Conservation (phyloP, 2,797 vertebrate genomes). For the Galaxias olidus region DNA sequence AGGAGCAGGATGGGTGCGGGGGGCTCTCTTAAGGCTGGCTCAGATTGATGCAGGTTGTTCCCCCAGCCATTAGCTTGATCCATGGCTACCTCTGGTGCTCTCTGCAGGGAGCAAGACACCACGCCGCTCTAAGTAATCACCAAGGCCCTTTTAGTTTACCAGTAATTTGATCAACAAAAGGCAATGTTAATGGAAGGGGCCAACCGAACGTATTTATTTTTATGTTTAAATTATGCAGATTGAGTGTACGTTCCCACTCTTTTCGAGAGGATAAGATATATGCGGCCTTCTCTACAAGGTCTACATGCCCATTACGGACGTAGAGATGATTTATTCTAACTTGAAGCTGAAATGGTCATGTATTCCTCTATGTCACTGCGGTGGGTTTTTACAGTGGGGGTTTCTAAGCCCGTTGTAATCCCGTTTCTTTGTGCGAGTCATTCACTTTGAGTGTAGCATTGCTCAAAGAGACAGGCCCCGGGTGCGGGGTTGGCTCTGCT, state of each 20-base stretch:
- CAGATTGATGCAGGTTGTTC: constrained; percentile 9
- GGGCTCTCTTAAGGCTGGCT: neutral
- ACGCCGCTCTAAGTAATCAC: constrained; percentile 35
- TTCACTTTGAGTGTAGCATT: constrained; percentile 39
- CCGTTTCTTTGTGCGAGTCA: constrained; percentile 34
- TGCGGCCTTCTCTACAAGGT: constrained; percentile 33
- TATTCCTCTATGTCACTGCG: constrained; percentile 42
- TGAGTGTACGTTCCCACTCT: constrained; percentile 16
- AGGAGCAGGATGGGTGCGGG: neutral
- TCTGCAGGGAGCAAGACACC: constrained; percentile 9
- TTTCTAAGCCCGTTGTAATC: constrained; percentile 39
- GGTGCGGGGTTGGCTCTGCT: constrained; percentile 45
- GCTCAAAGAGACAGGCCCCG: constrained; percentile 35
- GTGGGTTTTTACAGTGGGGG: constrained; percentile 25
- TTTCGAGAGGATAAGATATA: constrained; percentile 27
- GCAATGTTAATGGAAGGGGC: constrained; percentile 28
- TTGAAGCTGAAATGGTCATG: constrained; percentile 45
- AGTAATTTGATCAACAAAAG: constrained; percentile 40
- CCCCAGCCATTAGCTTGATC: constrained; percentile 25
- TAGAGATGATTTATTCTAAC: constrained; percentile 51
- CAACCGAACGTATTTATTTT: constrained; percentile 15
- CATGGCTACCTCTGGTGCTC: constrained; percentile 11
- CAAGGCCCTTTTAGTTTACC: constrained; percentile 31
- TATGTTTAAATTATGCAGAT: constrained; percentile 13
- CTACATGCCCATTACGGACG: constrained; percentile 44